Base-by-base conservation (phyloP, 2,888 invertebrate species). In the Thalpophila matura region DNA sequence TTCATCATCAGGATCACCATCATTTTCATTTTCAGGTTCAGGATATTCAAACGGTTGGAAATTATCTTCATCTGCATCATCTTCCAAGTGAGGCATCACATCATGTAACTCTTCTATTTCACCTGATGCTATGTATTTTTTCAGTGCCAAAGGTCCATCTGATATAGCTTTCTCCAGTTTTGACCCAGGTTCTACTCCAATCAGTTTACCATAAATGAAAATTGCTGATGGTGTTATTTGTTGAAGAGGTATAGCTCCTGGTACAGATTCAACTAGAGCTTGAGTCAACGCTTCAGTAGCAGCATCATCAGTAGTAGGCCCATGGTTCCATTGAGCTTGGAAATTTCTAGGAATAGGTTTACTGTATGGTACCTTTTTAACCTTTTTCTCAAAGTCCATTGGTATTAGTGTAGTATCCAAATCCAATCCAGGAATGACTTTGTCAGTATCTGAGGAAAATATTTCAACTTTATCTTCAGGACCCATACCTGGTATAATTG, bases 341-440 rank as follows among this genome's bases (percentile, higher is more conserved):
- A 99, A 99, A 86, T 98, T 98, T 81, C 98, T 97, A 2, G 99
- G 99, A 88, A 99, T 99, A 14, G 99, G 99, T 90, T 99, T 99
- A 80, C 99, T 98, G 86, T 98, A 99, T 6, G 99, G 99, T 55
- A 98, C 98, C 88, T 98, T 98, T 85, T 98, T 98, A 35, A 97
- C 95, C 79, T 97, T 97, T 87, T 97, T 97, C 60, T 96, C 95
- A 87, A 97, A 96, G 35, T 97, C 97, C 83, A 97, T 96, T 33
- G 95, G 96, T 62, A 95, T 86, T 63, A 95, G 92, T 71, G 95
- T 95, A 9, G 96, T 95, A 85, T 98, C 98, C 82, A 98, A 96
- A 91, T 98, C 98, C 58, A 99, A 93, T 38, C 98, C 98, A 47
- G 99, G 99, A 90, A 99, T 99, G 31, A 96, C 96, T 78, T 96